These are phyloP conservation scores for Apus apus DNA, from an alignment of 2,113 vertebrate species.

Conservation along the genomic window DNA sequence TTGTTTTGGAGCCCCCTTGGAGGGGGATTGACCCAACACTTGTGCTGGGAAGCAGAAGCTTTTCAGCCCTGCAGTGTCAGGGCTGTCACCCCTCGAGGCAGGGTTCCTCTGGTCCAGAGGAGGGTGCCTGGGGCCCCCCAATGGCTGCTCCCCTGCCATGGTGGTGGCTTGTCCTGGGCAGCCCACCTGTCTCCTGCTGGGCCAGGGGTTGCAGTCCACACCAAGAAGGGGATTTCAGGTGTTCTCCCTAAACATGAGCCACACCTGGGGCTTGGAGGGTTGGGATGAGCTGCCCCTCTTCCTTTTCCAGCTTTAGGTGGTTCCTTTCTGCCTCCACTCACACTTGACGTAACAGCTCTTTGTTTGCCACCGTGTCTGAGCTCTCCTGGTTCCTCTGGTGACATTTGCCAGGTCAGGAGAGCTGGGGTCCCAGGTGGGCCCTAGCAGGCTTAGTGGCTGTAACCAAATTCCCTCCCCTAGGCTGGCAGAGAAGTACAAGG, in stretches of 20 bases:
- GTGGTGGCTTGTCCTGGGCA: background rate
- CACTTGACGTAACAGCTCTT: background rate
- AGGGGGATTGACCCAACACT: background rate
- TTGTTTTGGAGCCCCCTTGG: background rate
- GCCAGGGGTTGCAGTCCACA: background rate
- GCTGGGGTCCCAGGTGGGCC: background rate
- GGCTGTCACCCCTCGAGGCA: background rate
- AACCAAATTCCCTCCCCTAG: slow-evolving; percentile 59
- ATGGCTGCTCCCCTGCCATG: background rate
- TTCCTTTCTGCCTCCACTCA: background rate
- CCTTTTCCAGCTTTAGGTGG: fast-evolving
- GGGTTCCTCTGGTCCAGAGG: background rate
- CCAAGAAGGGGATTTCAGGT: background rate
- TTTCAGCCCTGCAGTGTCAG: background rate
- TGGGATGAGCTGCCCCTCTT: fast-evolving
- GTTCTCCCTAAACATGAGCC: fast-evolving
- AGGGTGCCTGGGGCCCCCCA: fast-evolving
- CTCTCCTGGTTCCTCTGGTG: background rate
- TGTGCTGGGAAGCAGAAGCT: background rate
- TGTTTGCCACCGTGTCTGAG: background rate
- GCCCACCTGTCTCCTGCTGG: background rate
- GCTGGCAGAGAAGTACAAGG: slow-evolving; percentile 94
- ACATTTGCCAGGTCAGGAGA: background rate
- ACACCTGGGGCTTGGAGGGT: fast-evolving
- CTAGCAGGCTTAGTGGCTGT: background rate